Percentiles rank a stretch among this genome's conserved stretches.
These are phyloP conservation scores for Trinectes maculatus DNA, from an alignment of 2,113 vertebrate genomes.

Conservation along the genomic window DNA sequence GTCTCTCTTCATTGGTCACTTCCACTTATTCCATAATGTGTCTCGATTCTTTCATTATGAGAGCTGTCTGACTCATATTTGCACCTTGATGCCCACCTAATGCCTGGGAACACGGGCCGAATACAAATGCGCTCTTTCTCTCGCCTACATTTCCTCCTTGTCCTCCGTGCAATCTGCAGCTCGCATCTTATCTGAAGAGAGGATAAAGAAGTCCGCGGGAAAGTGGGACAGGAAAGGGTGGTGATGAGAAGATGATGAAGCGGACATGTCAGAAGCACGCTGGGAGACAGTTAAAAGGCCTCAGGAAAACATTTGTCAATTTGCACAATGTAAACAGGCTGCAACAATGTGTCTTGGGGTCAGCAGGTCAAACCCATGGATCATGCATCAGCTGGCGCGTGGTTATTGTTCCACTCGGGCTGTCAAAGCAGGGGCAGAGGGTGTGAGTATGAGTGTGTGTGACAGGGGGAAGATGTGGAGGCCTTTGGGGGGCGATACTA, in stretches of 20 bases:
- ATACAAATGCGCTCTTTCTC: slow-evolving; percentile 81
- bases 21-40: slow-evolving; percentile 91
- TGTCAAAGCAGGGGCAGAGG: slow-evolving; percentile 55
- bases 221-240: slow-evolving; percentile 28
- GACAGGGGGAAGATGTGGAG: slow-evolving; percentile 59
- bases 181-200: slow-evolving; percentile 25
- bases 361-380: slow-evolving; percentile 79
- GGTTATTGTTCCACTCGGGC: slow-evolving; percentile 74
- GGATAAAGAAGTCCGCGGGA: slow-evolving; percentile 15
- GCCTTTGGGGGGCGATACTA: slow-evolving; percentile 65
- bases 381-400: slow-evolving; percentile 77
- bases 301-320: slow-evolving; percentile 76
- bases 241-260: slow-evolving; percentile 18
- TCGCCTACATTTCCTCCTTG: slow-evolving; percentile 33
- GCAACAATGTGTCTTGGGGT: slow-evolving; percentile 73
- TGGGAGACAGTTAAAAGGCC: slow-evolving; percentile 51
- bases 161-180: slow-evolving; percentile 36
- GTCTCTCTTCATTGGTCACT: slow-evolving; percentile 90
- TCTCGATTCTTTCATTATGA: slow-evolving; percentile 92
- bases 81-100: slow-evolving; percentile 94
- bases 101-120: slow-evolving; percentile 87
- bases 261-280: slow-evolving; percentile 35
- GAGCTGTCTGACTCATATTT: slow-evolving; percentile 96
- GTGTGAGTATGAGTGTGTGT: slow-evolving; percentile 47
- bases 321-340: slow-evolving; percentile 80